Evolutionary conservation across 2,113 vertebrate genomes (phyloP), one percentile per base, ranked within the genome.

Genomic region (Neofelis nebulosa): DNA sequence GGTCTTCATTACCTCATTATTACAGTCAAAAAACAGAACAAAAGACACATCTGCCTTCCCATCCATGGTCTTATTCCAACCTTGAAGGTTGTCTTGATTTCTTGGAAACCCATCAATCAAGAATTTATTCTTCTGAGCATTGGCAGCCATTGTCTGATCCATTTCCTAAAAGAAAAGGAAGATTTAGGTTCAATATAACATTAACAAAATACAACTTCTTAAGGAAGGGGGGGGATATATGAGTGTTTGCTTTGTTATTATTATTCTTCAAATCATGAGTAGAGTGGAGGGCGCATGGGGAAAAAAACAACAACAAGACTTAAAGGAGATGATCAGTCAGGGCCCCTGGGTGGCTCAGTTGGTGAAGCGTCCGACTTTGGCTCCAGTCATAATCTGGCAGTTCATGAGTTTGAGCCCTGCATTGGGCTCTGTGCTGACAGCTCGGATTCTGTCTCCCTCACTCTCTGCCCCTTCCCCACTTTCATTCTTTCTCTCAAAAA

Each of bases 101-200:
- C 99, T 99, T 61, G 99, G 99, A 98, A 99, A 99, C 69, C 99
- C 99, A 93, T 99, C 99, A 96, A 99, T 99, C 95, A 99, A 99
- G 98, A 99, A 99, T 92, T 99, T 99, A 98, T 99, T 99, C 98
- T 99, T 99, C 94, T 99, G 98, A 73, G 98, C 98, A 94, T 99
- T 99, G 95, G 94, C 96, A 68, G 98, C 98, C 99, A 99, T 99
- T 94, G 98, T 99, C 97, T 98, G 95, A 98, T 99, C 98, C 99
- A 99, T 99, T 74, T 99, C 99, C 97, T 99, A 98, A 94, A 99
- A 98, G 89, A 81, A 80, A 96, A 98, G 68, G 89, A 85, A 12
- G 96, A 97, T 89, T 95, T n/a, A 80, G 18, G 10, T 57, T 97
- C 63, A 97, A 95, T 6, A 89, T 48, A 69, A 57, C 14, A 91